A percentile compares a stretch with the other conserved stretches of the same genome.
Conservation (phyloP, 53 echinoderm and acorn worm species). For the Actinopyga echinites region DNA sequence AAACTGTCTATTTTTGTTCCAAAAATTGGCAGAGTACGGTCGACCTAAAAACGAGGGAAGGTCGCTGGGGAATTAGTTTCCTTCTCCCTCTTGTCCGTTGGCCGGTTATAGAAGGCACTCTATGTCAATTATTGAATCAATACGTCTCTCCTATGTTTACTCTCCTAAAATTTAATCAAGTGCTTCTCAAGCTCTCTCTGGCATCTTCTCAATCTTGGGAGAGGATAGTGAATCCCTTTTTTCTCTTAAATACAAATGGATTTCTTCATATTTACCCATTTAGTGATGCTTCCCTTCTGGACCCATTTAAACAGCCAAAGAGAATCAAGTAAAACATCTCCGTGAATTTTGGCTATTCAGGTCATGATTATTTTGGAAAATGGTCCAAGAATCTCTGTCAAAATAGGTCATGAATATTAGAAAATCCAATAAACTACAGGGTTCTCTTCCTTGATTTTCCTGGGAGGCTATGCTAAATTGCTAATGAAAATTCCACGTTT, state of each 20-base stretch:
- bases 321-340: neutral
- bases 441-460: no score
- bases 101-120: slow-evolving; percentile 22
- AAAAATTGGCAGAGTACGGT: neutral
- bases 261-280: no score
- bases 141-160: slow-evolving; percentile 14
- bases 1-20: no score
- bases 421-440: slow-evolving; percentile 17
- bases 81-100: neutral
- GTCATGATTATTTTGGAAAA: slow-evolving; percentile 10
- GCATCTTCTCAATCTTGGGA: no score
- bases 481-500: no score
- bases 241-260: no score
- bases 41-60: slow-evolving; percentile 17
- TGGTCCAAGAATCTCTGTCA: neutral
- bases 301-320: neutral
- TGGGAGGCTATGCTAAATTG: no score
- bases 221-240: no score
- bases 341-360: neutral
- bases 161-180: slow-evolving; percentile 13
- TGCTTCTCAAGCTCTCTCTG: neutral
- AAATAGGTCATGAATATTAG: slow-evolving; percentile 19
- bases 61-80: slow-evolving; percentile 4
- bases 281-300: neutral
- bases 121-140: slow-evolving; percentile 39